These are phyloP conservation scores for Argynnis bischoffii DNA, from an alignment of 2,888 invertebrate species.

Conservation along the genomic window DNA sequence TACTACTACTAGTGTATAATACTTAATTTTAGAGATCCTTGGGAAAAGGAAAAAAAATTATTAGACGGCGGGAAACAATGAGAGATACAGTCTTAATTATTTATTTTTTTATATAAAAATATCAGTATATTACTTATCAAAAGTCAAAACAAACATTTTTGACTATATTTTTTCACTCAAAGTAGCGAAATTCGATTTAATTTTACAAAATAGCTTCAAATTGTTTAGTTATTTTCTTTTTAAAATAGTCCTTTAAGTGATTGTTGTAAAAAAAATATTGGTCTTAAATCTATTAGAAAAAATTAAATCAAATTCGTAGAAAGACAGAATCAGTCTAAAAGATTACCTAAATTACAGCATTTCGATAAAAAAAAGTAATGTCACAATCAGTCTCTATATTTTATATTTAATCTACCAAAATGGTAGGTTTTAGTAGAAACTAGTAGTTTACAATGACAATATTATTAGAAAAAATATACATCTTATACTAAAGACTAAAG, in stretches of 20 bases:
- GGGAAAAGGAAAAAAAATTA: slow-evolving; percentile 26
- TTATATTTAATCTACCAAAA: slow-evolving; percentile 22
- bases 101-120: not conserved
- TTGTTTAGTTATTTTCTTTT: not conserved
- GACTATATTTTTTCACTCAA: not conserved
- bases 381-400: slow-evolving; percentile 19
- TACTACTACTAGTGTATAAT: slow-evolving; percentile 17
- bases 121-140: not conserved
- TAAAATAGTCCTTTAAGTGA: not conserved
- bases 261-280: not conserved
- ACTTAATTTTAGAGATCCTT: slow-evolving; percentile 3
- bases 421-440: slow-evolving; percentile 19
- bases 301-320: slow-evolving; percentile 3
- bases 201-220: not conserved
- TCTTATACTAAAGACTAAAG: slow-evolving; percentile 32
- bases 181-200: not conserved
- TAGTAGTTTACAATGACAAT: slow-evolving; percentile 11
- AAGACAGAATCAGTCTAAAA: not conserved
- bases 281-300: not conserved
- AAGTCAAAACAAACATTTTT: not conserved
- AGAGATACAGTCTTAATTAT: slow-evolving; percentile 10
- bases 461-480: slow-evolving; percentile 36
- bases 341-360: slow-evolving; percentile 1
- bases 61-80: slow-evolving; percentile 48
- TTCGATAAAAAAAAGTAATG: not conserved